Conservation (phyloP, 92 coral and sea anemone genomes). For the Zoanthus sansibaricus region DNA sequence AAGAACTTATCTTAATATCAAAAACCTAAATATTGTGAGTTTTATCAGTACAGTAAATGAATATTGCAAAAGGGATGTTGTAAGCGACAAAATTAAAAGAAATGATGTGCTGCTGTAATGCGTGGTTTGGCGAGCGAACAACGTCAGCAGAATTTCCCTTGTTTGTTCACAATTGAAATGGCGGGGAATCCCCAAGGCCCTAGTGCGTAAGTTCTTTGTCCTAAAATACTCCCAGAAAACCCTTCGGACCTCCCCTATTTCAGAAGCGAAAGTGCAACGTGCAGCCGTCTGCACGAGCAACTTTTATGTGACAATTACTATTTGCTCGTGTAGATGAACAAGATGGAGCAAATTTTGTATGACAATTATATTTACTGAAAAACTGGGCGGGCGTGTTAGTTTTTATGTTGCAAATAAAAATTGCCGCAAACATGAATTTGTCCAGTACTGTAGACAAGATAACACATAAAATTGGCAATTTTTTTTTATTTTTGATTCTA, state of each 20-base stretch:
- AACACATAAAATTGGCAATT: no score
- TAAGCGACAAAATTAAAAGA: slow-evolving; percentile 25
- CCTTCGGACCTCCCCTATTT: slow-evolving; percentile 47
- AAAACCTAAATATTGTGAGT: background rate
- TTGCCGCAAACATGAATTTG: no score
- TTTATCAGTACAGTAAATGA: background rate
- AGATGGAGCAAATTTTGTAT: no score
- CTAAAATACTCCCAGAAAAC: slow-evolving; percentile 54
- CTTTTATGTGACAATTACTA: no score
- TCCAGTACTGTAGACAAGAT: no score
- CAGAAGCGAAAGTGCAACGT: slow-evolving; percentile 12
- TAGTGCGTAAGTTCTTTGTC: slow-evolving; percentile 28
- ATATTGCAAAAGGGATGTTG: slow-evolving; percentile 39
- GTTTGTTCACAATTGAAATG: background rate
- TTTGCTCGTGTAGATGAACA: no score
- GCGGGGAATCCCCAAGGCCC: slow-evolving; percentile 89
- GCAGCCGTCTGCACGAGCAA: no score
- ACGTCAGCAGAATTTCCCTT: background rate
- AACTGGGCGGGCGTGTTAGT: no score
- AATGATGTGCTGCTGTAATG: background rate
- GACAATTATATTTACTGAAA: no score
- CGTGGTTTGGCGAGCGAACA: background rate
- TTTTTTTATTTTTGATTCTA: no score
- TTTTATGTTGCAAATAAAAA: no score
- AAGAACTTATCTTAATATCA: no score